These are phyloP conservation scores for Brachypterus glaber DNA, from an alignment of 2,888 invertebrate species.

Conservation along the genomic window DNA sequence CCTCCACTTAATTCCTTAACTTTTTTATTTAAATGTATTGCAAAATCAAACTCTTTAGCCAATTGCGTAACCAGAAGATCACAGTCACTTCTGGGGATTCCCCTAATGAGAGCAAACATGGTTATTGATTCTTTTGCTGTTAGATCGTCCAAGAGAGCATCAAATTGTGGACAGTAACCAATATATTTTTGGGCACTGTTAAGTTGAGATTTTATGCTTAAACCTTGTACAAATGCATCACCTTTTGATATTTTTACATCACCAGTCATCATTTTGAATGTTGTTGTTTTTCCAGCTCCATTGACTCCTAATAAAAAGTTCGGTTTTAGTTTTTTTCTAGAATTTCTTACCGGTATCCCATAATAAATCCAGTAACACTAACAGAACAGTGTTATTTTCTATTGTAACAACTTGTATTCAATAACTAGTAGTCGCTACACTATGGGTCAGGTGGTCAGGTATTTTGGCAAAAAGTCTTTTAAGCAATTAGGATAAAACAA, in stretches of 20 bases:
- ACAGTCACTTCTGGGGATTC: constrained; percentile 35
- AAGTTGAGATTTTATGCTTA: constrained; percentile 43
- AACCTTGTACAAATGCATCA: constrained; percentile 51
- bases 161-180: constrained; percentile 51
- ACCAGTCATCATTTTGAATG: constrained; percentile 86
- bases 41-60: constrained; percentile 40
- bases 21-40: constrained; percentile 40
- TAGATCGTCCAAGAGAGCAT: constrained; percentile 46
- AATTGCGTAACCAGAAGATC: constrained; percentile 33
- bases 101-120: constrained; percentile 45
- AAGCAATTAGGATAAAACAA: no score
- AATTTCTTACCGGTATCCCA: not conserved
- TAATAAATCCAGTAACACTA: no score
- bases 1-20: constrained; percentile 44
- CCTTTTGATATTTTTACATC: constrained; percentile 64
- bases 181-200: constrained; percentile 49
- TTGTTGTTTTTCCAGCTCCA: constrained; percentile 81
- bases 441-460: no score
- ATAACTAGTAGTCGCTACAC: no score
- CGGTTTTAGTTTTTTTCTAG: constrained; percentile 3
- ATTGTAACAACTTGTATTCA: no score
- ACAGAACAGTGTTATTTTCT: no score
- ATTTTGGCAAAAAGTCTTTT: no score
- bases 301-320: constrained; percentile 49
- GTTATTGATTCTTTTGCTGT: constrained; percentile 45